These are phyloP conservation scores for Mongoloraphidia duomilia DNA, from an alignment of 2,888 invertebrate genomes.

Conservation along the genomic window DNA sequence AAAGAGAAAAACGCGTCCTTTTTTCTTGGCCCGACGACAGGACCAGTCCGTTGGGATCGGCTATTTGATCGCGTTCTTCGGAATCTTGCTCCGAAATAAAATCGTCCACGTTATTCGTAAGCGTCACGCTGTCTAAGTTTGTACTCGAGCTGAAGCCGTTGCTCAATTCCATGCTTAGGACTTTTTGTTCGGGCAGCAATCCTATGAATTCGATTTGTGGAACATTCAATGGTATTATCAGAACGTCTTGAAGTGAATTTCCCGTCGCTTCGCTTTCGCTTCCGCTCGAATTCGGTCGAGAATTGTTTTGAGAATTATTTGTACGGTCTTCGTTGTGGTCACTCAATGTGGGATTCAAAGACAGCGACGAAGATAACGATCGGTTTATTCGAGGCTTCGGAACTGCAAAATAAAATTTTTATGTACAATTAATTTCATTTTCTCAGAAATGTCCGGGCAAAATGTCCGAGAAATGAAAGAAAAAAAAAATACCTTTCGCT, in stretches of 20 bases:
- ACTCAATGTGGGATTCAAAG: constrained; percentile 7
- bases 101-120: constrained; percentile 10
- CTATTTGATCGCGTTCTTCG: constrained; percentile 9
- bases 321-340: constrained; percentile 4
- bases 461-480: too few relatives aligned
- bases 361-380: constrained; percentile 10
- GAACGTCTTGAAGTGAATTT: constrained; percentile 36
- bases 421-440: too few relatives aligned
- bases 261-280: constrained; percentile 13
- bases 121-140: constrained; percentile 3
- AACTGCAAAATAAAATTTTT: constrained; percentile 11
- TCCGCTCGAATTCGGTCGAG: constrained; percentile 3
- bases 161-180: constrained; percentile 34
- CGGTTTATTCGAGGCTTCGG: constrained; percentile 15
- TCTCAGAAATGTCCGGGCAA: too few relatives aligned
- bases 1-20: constrained; percentile 62
- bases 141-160: constrained; percentile 13
- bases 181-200: constrained; percentile 42
- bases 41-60: constrained; percentile 18
- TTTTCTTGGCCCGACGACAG: constrained; percentile 35
- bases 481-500: constrained; percentile 26
- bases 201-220: constrained; percentile 27
- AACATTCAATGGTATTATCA: constrained; percentile 49
- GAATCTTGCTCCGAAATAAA: constrained; percentile 11
- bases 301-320: constrained; percentile 1